A percentile compares a stretch with the other conserved stretches of the same genome.
These are phyloP conservation scores for Lycaon pictus DNA, from an alignment of 2,113 vertebrate genomes.

Conservation along the genomic window DNA sequence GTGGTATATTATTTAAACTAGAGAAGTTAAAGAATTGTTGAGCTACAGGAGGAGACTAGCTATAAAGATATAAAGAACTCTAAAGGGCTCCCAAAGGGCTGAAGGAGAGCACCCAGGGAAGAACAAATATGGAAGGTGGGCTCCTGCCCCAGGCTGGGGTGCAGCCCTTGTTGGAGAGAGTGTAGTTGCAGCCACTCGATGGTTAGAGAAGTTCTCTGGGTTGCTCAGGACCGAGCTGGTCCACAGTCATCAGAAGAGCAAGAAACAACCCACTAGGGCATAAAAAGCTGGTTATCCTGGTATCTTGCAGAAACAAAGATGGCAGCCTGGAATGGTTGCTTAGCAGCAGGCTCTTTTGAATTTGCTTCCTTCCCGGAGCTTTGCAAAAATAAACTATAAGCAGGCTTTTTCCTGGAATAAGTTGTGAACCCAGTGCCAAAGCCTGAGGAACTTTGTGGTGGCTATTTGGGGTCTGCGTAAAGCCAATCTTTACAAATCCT, in stretches of 20 bases:
- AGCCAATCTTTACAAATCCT: not conserved
- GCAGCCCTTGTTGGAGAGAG: not conserved
- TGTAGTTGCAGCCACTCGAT: not conserved
- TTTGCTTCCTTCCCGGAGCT: slow-evolving; percentile 22
- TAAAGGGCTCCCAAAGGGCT: not conserved
- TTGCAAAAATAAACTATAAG: not conserved
- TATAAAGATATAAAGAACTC: not conserved
- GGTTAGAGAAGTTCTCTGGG: not conserved
- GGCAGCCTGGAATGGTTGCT: not conserved
- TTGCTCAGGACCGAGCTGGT: not conserved
- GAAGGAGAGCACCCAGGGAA: not conserved
- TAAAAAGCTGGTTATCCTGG: not conserved
- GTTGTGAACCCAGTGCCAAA: not conserved
- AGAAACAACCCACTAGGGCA: not conserved
- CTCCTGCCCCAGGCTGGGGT: not conserved
- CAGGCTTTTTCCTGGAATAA: not conserved
- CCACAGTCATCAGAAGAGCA: not conserved
- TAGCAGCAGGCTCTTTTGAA: not conserved
- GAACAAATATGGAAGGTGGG: not conserved
- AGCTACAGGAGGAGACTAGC: not conserved
- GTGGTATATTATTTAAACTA: not conserved
- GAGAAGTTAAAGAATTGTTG: not conserved
- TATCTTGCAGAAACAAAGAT: slow-evolving; percentile 6
- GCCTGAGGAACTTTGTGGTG: not conserved
- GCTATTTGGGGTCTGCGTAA: not conserved